Conservation (phyloP, 2,888 invertebrate genomes). For the Enoplolaimus lenunculus region DNA sequence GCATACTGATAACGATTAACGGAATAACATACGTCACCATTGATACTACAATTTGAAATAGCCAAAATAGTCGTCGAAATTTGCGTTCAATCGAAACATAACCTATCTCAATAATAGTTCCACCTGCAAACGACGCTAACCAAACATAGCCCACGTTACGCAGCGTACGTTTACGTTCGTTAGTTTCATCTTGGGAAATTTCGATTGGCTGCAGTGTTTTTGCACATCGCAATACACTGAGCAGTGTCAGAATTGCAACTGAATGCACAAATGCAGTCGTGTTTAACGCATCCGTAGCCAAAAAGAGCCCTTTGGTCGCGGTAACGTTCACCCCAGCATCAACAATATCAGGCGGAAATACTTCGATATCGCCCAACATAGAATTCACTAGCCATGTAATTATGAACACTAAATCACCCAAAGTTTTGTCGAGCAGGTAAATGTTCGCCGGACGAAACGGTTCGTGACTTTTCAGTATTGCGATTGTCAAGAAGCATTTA, state of each 20-base stretch:
- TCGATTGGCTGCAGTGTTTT: not conserved
- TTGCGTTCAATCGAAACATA: not conserved
- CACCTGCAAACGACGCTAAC: not conserved
- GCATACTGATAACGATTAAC: not conserved
- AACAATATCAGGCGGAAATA: not conserved
- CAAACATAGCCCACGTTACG: not conserved
- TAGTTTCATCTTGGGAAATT: not conserved
- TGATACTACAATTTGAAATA: not conserved
- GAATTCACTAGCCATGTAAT: not conserved
- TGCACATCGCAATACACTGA: not conserved
- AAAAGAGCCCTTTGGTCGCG: not conserved
- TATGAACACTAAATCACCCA: conserved; percentile 15
- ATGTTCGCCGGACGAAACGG: not conserved
- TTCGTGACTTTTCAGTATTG: no score
- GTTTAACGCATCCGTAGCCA: not conserved
- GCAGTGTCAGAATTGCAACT: not conserved
- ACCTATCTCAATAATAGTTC: not conserved
- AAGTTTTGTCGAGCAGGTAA: conserved; percentile 15
- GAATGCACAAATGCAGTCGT: conserved; percentile 4
- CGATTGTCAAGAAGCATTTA: no score
- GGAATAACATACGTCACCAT: not conserved
- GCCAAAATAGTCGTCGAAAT: not conserved
- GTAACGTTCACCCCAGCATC: not conserved
- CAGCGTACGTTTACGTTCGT: not conserved
- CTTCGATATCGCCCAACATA: not conserved